Evolutionary conservation across 1,140 invertebrate genomes (phyloP).

Genomic region (Episyrphus balteatus): DNA sequence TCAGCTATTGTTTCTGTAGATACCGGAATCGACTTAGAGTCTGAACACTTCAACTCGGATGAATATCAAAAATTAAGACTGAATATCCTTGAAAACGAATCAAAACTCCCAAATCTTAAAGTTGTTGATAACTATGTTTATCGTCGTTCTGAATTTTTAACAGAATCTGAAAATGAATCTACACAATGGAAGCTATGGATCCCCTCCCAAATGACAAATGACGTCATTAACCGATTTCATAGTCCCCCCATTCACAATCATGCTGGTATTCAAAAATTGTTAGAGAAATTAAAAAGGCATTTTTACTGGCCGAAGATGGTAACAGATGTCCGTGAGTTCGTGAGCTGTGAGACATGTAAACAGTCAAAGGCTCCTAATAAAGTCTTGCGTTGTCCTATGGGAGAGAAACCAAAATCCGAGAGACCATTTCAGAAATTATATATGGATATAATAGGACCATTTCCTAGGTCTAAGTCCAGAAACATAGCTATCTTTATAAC

Average conservation of each 20-base stretch:
- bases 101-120: background rate
- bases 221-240: background rate
- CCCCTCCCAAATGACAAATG: background rate
- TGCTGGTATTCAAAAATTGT: background rate
- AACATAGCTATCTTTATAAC: slow-evolving; percentile 2
- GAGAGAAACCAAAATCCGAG: background rate
- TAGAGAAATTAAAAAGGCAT: background rate
- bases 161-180: background rate
- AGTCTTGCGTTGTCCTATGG: background rate
- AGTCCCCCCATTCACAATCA: background rate
- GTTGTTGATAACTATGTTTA: background rate
- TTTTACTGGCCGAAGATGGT: background rate
- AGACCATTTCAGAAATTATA: slow-evolving; percentile 1
- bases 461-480: background rate
- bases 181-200: background rate
- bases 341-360: slow-evolving; percentile 2
- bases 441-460: slow-evolving; percentile 4
- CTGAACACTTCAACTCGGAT: background rate
- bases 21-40: background rate
- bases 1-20: background rate
- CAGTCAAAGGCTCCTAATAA: slow-evolving; percentile 1
- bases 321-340: background rate
- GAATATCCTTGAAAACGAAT: background rate
- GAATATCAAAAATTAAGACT: background rate
- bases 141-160: background rate